Base-by-base conservation (phyloP, 2,888 invertebrate species). In the Caenorhabditis japonica region DNA sequence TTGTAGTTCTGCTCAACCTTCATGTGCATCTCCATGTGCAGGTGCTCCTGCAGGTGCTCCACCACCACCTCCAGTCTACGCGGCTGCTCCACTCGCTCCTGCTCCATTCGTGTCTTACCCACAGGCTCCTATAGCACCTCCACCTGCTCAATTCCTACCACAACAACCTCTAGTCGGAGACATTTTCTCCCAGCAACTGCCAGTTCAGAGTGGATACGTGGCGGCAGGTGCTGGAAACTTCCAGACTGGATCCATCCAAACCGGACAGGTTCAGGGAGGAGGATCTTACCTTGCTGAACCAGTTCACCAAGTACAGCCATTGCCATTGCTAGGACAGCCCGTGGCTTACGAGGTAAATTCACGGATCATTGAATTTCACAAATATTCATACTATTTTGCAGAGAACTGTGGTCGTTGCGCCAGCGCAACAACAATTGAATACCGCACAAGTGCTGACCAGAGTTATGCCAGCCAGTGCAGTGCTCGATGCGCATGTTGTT, bases 281-380 rank as follows among this genome's bases (percentile, higher is more conserved):
- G 61, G 70, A 15, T 60, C 61, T 1, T 70, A 70, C 19, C 49
- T 51, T 15, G 41, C 53, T 8, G 61, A 55, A 43, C 61, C 70
- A 61, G 49, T 41, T 34, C 36, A 38, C 19, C 56, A 56, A 39
- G 71, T 64, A n/a, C 62, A 62, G 39, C 62, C 71, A 15, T 39
- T 71, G 58, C 71, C 71, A 59, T 64, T 71, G 59, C 62, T 71
- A 47, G 71, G 71, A 71, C 71, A 71, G 41, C 71, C 71, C 19
- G 71, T 71, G 51, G 71, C 51, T 46, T 69, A 69, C 55, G 53
- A 69, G 55, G 69, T 69, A 41, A 30, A 13, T 51, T 55, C 59
- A 44, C 61, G 60, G 59, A 33, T 61, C 55, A 55, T 70, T 70
- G n/a, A n/a, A n/a, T n/a, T n/a, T n/a, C n/a, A n/a, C n/a, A n/a